Conservation (phyloP, 2,113 vertebrate species). For the Macquaria australasica region DNA sequence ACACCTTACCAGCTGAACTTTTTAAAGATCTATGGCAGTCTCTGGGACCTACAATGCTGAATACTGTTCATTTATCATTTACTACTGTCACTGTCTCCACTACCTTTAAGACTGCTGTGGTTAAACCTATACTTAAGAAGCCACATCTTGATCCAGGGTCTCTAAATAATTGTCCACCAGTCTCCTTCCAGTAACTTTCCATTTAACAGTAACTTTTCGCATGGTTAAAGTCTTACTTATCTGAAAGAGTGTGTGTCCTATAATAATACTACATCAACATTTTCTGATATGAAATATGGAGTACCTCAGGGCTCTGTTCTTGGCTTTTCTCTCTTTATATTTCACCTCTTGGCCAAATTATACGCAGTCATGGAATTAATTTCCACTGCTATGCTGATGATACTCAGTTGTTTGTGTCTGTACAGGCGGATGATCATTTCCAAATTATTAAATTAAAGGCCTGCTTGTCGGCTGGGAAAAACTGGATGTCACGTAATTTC, state of each 20-base stretch:
- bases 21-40: neutral
- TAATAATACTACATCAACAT: neutral
- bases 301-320: neutral
- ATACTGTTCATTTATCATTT: neutral
- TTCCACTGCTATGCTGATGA: neutral
- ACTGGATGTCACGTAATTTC: no score
- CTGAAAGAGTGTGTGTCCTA: neutral
- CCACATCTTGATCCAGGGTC: neutral
- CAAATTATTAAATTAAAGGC: neutral
- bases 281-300: neutral
- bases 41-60: neutral
- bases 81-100: neutral
- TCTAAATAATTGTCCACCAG: neutral
- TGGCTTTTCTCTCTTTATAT: neutral
- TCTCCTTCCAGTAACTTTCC: neutral
- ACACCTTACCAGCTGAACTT: neutral
- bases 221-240: neutral
- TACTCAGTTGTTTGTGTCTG: neutral
- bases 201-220: neutral
- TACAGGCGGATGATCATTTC: neutral
- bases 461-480: neutral
- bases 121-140: no score
- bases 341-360: neutral
- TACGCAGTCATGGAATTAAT: neutral
- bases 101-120: neutral